Percentiles rank a stretch among this genome's conserved stretches.
These are phyloP conservation scores for Cephus pygmeus DNA, from an alignment of 2,888 invertebrate species.

Conservation along the genomic window DNA sequence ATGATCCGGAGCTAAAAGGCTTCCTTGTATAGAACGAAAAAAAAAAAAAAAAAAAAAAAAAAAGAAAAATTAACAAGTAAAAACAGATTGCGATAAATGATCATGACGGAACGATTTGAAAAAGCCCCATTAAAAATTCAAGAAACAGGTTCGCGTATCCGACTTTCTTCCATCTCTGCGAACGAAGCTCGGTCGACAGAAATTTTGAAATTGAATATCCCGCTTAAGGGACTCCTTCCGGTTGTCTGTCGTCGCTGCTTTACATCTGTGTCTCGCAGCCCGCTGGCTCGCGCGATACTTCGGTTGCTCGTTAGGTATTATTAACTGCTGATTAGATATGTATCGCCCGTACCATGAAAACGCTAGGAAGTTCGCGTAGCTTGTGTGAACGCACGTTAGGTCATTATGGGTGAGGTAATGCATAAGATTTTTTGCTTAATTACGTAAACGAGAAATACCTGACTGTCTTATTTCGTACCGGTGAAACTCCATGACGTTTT, in stretches of 20 bases:
- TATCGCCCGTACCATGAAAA: conserved; percentile 1
- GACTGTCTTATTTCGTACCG: neutral
- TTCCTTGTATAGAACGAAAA: neutral
- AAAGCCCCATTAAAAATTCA: neutral
- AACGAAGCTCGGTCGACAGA: neutral
- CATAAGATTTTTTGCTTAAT: neutral
- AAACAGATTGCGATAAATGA: neutral
- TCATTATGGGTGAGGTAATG: neutral
- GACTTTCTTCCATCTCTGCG: neutral
- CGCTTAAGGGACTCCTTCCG: neutral
- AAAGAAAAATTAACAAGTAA: neutral
- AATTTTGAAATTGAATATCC: neutral
- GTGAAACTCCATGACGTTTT: neutral
- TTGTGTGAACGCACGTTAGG: neutral
- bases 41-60: too few relatives aligned
- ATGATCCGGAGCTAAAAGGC: neutral
- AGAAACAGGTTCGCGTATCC: neutral
- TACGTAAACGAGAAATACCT: neutral
- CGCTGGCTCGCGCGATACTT: neutral
- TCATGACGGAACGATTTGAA: neutral
- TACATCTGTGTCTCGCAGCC: neutral
- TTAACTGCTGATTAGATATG: conserved; percentile 2
- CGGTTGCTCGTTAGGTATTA: conserved; percentile 1
- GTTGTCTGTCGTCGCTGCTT: neutral
- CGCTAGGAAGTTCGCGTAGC: neutral